A percentile compares a stretch with the other conserved stretches of the same genome.
These are phyloP conservation scores for Phycodurus eques DNA, from an alignment of 2,113 vertebrate genomes.

Conservation along the genomic window DNA sequence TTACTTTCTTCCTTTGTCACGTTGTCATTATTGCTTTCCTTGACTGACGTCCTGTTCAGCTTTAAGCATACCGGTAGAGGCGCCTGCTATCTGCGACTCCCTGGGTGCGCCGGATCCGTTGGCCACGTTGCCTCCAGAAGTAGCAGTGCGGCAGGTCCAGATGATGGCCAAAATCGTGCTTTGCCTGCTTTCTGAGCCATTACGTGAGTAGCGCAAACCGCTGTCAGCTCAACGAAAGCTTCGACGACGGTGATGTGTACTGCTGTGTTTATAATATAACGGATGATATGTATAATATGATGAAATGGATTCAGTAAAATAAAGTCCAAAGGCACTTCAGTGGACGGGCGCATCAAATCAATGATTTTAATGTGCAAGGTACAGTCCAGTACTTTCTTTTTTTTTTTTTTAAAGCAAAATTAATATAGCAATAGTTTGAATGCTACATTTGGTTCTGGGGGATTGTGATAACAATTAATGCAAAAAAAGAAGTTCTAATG, in stretches of 20 bases:
- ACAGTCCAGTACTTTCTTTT: too few species aligned
- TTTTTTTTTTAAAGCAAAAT: too few species aligned
- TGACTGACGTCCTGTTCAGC: slow-evolving; percentile 44
- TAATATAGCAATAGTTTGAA: too few species aligned
- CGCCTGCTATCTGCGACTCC: slow-evolving; percentile 36
- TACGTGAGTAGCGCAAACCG: slow-evolving; percentile 43
- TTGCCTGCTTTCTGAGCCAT: slow-evolving; percentile 59
- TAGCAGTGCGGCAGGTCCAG: slow-evolving; percentile 54
- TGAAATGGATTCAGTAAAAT: not conserved
- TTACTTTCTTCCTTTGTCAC: not conserved
- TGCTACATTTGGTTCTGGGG: too few species aligned
- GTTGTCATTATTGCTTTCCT: slow-evolving; percentile 20
- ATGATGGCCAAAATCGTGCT: slow-evolving; percentile 59
- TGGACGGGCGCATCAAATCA: too few species aligned
- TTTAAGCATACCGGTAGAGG: slow-evolving; percentile 52
- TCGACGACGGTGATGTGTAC: not conserved
- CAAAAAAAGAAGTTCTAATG: too few species aligned
- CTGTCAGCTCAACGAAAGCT: not conserved
- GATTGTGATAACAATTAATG: too few species aligned
- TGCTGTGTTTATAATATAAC: not conserved
- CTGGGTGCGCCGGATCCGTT: slow-evolving; percentile 31
- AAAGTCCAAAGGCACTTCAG: not conserved
- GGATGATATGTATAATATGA: not conserved
- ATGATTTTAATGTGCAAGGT: too few species aligned
- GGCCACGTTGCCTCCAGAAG: slow-evolving; percentile 34